Percentiles rank a stretch among this genome's conserved stretches.
phyloP scores from a whole-genome alignment of 1,140 invertebrate species.

The Rhizoglyphus robini region DNA sequence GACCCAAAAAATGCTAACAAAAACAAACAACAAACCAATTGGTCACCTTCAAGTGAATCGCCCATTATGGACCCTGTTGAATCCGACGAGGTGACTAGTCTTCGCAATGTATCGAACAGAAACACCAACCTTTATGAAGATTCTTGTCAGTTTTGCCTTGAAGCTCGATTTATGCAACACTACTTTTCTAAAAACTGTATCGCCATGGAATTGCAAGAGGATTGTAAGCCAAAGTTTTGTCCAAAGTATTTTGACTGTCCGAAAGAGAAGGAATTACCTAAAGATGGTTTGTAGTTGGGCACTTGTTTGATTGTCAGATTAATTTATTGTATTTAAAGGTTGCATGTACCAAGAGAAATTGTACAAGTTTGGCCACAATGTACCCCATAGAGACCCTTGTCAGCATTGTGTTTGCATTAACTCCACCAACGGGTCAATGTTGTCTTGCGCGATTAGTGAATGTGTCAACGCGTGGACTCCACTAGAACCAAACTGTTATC shows the following conservation, averaged over 20 bases:
- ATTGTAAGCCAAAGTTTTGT: conserved; percentile 6
- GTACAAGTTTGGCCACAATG: background rate
- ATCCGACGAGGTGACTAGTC: too few relatives aligned
- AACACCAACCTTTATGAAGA: background rate
- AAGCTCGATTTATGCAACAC: background rate
- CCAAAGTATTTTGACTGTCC: conserved; percentile 6
- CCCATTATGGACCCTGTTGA: background rate
- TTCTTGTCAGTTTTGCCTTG: background rate
- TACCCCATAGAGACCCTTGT: background rate
- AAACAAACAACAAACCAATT: background rate
- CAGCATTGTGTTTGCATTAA: conserved; percentile 1
- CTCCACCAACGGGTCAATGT: background rate
- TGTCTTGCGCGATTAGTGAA: background rate
- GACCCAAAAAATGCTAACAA: background rate
- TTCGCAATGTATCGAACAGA: background rate
- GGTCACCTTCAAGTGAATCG: background rate
- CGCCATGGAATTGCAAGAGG: background rate
- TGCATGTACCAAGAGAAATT: background rate
- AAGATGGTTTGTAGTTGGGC: background rate
- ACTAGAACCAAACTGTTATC: background rate
- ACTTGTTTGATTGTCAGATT: background rate
- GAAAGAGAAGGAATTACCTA: background rate
- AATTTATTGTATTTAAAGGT: background rate
- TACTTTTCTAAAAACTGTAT: background rate
- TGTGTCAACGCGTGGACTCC: background rate